phyloP scores from a whole-genome alignment of 2,797 vertebrate species.

The Phoxinus dragarum region DNA sequence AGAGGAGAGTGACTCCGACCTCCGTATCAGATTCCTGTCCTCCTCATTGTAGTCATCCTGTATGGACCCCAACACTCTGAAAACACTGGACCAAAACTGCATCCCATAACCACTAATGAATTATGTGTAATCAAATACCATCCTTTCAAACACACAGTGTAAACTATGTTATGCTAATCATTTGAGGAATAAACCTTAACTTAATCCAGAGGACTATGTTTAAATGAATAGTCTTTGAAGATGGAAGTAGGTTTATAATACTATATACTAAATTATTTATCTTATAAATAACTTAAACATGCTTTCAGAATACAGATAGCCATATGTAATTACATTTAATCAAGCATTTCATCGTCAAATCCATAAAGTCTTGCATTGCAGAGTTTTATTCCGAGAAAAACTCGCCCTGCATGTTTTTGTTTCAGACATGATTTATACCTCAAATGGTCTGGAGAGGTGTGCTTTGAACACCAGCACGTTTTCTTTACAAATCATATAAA shows the following conservation, averaged over 20 bases:
- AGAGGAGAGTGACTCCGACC: slow-evolving; percentile 42
- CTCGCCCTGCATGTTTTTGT: neutral
- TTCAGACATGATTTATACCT: neutral
- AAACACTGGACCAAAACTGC: slow-evolving; percentile 36
- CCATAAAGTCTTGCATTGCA: neutral
- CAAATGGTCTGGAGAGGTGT: neutral
- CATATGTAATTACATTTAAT: slow-evolving; percentile 8
- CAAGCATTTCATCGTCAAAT: neutral
- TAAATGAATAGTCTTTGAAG: slow-evolving; percentile 17
- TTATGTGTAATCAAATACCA: slow-evolving; percentile 42
- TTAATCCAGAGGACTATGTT: slow-evolving; percentile 3
- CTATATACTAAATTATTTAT: slow-evolving; percentile 30
- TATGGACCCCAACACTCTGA: slow-evolving; percentile 29
- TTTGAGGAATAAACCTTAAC: slow-evolving; percentile 14
- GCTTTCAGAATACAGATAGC: neutral
- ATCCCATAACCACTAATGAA: slow-evolving; percentile 47
- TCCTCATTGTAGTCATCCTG: slow-evolving; percentile 32
- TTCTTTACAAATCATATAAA: neutral
- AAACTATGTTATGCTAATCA: slow-evolving; percentile 43
- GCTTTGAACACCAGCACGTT: neutral
- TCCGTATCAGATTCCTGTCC: slow-evolving; percentile 39
- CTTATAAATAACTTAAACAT: slow-evolving; percentile 11
- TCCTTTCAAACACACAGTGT: slow-evolving; percentile 34
- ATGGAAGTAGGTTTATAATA: slow-evolving; percentile 16
- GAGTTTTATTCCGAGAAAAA: neutral